Evolutionary conservation across 2,888 invertebrate species (phyloP), one percentile per base, ranked within the genome.

Genomic region (Polia nebulosa): DNA sequence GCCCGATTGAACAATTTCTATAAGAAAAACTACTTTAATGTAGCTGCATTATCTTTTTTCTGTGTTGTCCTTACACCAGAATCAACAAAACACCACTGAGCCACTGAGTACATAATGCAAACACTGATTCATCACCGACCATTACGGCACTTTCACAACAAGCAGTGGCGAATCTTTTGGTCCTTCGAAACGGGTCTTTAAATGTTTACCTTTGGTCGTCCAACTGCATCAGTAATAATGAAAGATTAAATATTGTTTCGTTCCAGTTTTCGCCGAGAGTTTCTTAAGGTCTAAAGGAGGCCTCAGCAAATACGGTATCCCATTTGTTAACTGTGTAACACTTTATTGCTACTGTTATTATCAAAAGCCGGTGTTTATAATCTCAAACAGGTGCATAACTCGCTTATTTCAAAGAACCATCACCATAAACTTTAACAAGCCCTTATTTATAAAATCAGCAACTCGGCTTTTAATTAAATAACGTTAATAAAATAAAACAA

Each of bases 401-500:
- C 32, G 17, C 36, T 70, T 55, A 65, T 66, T 76, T 60, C 62
- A 71, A 13, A 47, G 45, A 71, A 73, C 41, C 39, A 55, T 58
- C 58, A 49, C 41, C 57, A 64, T 76, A 80, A 69, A 74, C 69
- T 55, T 67, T 58, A 70, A 55, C 27, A 61, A 56, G 56, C 27
- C 60, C 39, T 71, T 69, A 51, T 69, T 72, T 68, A 73, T 65
- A 62, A 67, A 70, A 68, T 66, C 63, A 75, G 52, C 57, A 70
- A 61, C n/a, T 32, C 13, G 60, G 27, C 13, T 45, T n/a, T 75
- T 76, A 82, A 78, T 76, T 78, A 69, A 80, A 68, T 65, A 65
- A 60, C 29, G 29, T 68, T 76, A 61, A 71, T 63, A 22, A 64
- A 76, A 76, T 65, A 69, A 78, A 76, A 73, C 69, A 76, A 81